phyloP scores from a whole-genome alignment of 2,888 invertebrate genomes.

The Morpho achilles region DNA sequence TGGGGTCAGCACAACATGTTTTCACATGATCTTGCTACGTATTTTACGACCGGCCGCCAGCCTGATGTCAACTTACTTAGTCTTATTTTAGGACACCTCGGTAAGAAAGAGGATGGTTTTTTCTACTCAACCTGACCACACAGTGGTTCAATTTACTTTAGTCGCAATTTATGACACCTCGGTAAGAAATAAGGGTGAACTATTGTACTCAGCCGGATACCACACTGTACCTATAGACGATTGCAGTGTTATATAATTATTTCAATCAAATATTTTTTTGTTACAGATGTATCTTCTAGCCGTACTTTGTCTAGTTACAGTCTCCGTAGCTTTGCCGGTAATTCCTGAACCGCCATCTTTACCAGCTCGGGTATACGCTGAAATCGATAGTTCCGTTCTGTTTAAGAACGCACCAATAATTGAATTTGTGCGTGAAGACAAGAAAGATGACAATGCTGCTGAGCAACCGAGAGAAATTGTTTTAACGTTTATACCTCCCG shows the following conservation, averaged over 20 bases:
- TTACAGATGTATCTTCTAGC: constrained; percentile 44
- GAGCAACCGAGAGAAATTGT: neutral
- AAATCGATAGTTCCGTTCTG: neutral
- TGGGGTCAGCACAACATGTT: too few relatives aligned
- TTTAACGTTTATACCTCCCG: constrained; percentile 5
- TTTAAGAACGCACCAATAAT: neutral
- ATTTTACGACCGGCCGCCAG: too few relatives aligned
- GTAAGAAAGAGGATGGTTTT: too few relatives aligned
- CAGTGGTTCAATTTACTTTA: too few relatives aligned
- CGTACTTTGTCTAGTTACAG: constrained; percentile 39
- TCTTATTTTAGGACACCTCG: too few relatives aligned
- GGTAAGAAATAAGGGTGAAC: too few relatives aligned
- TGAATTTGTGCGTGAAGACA: constrained; percentile 4
- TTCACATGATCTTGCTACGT: too few relatives aligned
- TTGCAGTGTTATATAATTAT: constrained; percentile 1
- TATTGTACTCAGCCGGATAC: too few relatives aligned
- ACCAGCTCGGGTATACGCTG: neutral
- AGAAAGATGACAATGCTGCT: constrained; percentile 6
- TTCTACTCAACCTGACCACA: too few relatives aligned
- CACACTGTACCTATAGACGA: neutral
- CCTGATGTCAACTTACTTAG: too few relatives aligned
- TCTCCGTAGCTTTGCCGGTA: constrained; percentile 38
- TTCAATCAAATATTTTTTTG: constrained; percentile 8
- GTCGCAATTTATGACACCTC: too few relatives aligned
- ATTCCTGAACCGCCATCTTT: constrained; percentile 24